A percentile compares a stretch with the other conserved stretches of the same genome.
Evolutionary conservation across 2,113 vertebrate species (phyloP).

Genomic region (Corythornis madagascariensis): DNA sequence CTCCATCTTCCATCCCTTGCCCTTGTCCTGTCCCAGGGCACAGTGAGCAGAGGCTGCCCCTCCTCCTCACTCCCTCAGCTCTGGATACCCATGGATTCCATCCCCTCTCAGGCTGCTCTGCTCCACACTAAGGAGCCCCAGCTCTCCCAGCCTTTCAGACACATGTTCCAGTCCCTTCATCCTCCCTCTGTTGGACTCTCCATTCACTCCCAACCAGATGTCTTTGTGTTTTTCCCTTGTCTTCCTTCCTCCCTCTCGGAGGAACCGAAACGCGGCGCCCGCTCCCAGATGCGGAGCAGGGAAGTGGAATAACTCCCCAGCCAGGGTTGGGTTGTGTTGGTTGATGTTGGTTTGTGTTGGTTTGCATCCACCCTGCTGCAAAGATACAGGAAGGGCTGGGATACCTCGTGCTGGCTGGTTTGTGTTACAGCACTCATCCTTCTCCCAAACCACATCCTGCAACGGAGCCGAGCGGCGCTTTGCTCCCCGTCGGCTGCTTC

Average conservation of each 20-base stretch:
- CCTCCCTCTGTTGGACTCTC: background rate
- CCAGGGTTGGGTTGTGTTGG: too few relatives aligned
- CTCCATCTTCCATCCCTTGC: too few relatives aligned
- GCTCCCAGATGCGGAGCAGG: background rate
- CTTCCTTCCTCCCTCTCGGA: background rate
- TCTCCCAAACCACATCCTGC: slow-evolving; percentile 36
- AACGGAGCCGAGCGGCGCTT: background rate
- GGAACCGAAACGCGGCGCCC: background rate
- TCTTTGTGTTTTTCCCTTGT: background rate
- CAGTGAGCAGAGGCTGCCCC: too few relatives aligned
- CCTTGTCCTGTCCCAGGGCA: too few relatives aligned
- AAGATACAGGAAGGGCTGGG: background rate
- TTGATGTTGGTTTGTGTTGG: background rate
- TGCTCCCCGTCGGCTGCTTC: background rate
- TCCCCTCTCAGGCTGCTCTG: too few relatives aligned
- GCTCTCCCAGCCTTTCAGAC: too few relatives aligned
- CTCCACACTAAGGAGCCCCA: too few relatives aligned
- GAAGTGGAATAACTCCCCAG: too few relatives aligned
- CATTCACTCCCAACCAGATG: background rate
- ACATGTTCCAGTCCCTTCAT: too few relatives aligned
- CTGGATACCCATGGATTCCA: too few relatives aligned
- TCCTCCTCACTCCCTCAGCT: too few relatives aligned
- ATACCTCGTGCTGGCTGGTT: background rate
- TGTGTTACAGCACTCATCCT: background rate
- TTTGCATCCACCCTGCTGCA: slow-evolving; percentile 22